phyloP scores from a whole-genome alignment of 2,113 vertebrate species.

The Ailurus styani region DNA sequence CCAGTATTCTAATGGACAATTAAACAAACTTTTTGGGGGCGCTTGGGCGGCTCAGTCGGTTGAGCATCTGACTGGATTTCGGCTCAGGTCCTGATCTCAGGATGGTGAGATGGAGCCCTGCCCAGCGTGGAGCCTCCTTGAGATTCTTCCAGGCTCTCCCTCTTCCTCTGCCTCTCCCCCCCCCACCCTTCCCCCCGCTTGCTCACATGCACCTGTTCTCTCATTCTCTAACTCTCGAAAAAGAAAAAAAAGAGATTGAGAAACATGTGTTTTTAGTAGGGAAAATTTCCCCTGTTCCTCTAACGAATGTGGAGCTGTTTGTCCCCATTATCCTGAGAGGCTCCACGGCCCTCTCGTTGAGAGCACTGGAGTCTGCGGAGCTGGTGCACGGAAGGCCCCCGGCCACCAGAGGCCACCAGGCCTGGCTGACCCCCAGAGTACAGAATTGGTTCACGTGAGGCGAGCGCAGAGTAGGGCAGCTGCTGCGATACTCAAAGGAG shows the following conservation, averaged over 20 bases:
- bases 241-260: neutral
- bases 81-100: too few relatives aligned
- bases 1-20: neutral
- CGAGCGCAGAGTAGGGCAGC: neutral
- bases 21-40: neutral
- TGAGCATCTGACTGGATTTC: neutral
- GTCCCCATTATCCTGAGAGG: neutral
- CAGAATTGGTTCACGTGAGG: neutral
- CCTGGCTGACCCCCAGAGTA: fast-evolving
- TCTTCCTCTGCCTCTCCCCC: neutral
- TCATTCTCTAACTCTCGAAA: neutral
- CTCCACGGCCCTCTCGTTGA: neutral
- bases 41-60: neutral
- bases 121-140: neutral
- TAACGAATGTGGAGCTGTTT: neutral
- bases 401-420: neutral
- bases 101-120: neutral
- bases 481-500: neutral
- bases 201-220: neutral
- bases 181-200: neutral
- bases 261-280: neutral
- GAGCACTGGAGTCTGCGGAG: neutral
- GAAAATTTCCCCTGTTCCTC: neutral
- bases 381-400: neutral
- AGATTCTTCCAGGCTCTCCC: neutral